phyloP scores from a whole-genome alignment of 2,113 vertebrate species.

The Jaculus jaculus region DNA sequence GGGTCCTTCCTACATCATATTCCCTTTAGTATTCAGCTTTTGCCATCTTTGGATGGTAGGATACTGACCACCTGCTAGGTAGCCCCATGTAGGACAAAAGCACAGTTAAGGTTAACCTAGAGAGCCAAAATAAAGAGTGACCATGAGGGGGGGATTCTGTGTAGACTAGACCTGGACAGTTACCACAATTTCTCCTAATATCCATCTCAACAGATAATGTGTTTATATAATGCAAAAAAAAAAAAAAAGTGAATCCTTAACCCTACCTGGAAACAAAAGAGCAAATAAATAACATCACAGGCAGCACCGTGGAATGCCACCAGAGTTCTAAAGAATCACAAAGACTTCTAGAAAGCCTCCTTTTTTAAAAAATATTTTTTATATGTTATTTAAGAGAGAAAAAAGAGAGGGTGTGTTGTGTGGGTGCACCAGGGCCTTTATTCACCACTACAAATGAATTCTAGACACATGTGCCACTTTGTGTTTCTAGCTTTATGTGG shows the following conservation, averaged over 20 bases:
- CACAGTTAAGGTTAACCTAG: conserved; percentile 40
- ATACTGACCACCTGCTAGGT: background rate
- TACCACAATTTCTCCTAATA: conserved; percentile 5
- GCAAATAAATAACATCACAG: background rate
- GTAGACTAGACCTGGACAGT: background rate
- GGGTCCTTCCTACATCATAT: background rate
- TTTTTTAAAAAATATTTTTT: too few relatives aligned
- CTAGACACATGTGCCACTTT: too few relatives aligned
- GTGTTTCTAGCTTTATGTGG: too few relatives aligned
- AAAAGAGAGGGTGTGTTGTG: too few relatives aligned
- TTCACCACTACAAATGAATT: too few relatives aligned
- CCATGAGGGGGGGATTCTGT: background rate
- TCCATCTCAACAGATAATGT: background rate
- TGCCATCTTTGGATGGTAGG: background rate
- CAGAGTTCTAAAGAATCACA: background rate
- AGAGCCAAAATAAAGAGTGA: background rate
- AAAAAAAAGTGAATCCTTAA: background rate
- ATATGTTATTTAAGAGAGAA: too few relatives aligned
- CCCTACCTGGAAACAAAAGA: background rate
- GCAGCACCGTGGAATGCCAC: background rate
- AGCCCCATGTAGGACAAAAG: background rate
- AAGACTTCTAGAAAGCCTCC: conserved; percentile 7
- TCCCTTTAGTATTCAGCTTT: background rate
- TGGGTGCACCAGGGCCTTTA: too few relatives aligned
- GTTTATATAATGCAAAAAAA: background rate